These are phyloP conservation scores for Meandrina meandrites DNA, from an alignment of 92 coral and sea anemone genomes.

Conservation along the genomic window DNA sequence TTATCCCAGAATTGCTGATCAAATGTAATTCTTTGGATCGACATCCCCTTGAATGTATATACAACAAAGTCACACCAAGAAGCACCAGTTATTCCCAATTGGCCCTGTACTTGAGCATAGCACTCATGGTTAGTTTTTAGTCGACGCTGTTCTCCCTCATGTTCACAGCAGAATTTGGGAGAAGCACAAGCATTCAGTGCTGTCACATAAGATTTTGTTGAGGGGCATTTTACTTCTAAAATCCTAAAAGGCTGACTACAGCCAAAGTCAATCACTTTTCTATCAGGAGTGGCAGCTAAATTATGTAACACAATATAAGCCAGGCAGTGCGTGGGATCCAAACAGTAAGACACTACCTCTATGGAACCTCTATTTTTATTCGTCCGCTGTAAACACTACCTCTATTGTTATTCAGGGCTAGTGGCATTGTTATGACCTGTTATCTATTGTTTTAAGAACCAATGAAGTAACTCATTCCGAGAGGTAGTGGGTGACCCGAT, in stretches of 20 bases:
- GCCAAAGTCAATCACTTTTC: constrained; percentile 19
- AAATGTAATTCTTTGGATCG: constrained; percentile 11
- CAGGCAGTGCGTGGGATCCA: neutral
- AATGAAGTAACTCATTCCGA: no score
- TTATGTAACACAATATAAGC: no score
- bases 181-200: constrained; percentile 47
- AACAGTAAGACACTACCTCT: no score
- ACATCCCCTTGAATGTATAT: constrained; percentile 1
- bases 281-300: neutral
- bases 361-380: no score
- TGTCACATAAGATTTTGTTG: constrained; percentile 30
- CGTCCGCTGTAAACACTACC: no score
- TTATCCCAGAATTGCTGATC: constrained; percentile 15
- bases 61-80: constrained; percentile 24
- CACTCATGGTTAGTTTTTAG: constrained; percentile 9
- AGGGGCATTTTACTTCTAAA: constrained; percentile 28
- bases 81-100: constrained; percentile 17
- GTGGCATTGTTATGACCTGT: no score
- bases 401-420: no score
- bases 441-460: no score
- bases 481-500: no score
- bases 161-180: constrained; percentile 35
- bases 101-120: constrained; percentile 32
- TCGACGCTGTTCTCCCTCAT: neutral
- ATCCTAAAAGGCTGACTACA: constrained; percentile 22